Evolutionary conservation across 2,797 vertebrate genomes (phyloP).

Genomic region (Oryzias sinensis): DNA sequence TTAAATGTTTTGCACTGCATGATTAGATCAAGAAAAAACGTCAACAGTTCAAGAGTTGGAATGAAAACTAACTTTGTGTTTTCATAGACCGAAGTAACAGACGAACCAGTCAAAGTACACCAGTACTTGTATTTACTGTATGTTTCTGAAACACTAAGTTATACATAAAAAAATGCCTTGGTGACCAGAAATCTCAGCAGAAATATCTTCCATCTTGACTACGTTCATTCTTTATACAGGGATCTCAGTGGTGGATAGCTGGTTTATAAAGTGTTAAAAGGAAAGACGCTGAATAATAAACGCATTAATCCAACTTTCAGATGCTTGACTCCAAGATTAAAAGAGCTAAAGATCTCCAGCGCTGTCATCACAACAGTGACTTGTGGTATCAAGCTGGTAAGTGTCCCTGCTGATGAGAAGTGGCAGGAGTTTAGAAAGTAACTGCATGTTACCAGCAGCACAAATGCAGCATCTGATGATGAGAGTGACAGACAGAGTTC

Average conservation of each 20-base stretch:
- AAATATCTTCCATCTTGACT: neutral
- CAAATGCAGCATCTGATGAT: too few species aligned
- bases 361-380: constrained; percentile 5
- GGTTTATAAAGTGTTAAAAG: constrained; percentile 1
- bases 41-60: neutral
- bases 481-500: too few species aligned
- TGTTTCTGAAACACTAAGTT: too few species aligned
- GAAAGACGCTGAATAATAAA: neutral
- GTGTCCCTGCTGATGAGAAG: constrained; percentile 1
- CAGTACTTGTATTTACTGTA: too few species aligned
- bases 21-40: neutral
- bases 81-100: too few species aligned
- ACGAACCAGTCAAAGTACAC: too few species aligned
- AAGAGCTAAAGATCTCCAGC: constrained; percentile 5
- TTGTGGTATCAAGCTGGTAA: constrained; percentile 3
- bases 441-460: neutral
- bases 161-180: too few species aligned
- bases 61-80: too few species aligned
- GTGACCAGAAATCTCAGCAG: too few species aligned
- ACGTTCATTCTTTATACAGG: neutral
- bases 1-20: too few species aligned
- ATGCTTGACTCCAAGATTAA: constrained; percentile 9
- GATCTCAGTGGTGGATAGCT: neutral
- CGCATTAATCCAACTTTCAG: constrained; percentile 15
- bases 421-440: constrained; percentile 3